A percentile compares a stretch with the other conserved stretches of the same genome.
These are phyloP conservation scores for Phragmatobia fuliginosa DNA, from an alignment of 2,888 invertebrate genomes.

Conservation along the genomic window DNA sequence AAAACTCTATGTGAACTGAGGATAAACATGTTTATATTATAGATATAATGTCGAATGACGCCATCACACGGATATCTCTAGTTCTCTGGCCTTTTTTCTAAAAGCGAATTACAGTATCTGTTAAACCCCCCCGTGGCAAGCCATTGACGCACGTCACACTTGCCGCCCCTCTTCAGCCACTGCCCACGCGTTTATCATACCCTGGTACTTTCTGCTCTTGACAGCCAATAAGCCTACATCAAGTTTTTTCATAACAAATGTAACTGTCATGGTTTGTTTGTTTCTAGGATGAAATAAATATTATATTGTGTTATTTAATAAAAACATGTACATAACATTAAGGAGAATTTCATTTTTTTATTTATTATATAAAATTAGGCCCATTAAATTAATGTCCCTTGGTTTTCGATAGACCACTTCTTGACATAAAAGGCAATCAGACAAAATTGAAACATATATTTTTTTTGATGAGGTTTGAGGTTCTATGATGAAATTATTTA, in stretches of 20 bases:
- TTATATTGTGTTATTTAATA: not conserved
- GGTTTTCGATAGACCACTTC: too few species aligned
- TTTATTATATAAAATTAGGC: not conserved
- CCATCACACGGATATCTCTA: not conserved
- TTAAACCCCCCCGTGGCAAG: constrained; percentile 42
- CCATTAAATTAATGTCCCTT: not conserved
- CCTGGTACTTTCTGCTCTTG: constrained; percentile 66
- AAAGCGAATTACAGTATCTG: constrained; percentile 27
- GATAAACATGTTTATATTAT: not conserved
- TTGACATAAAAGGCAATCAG: not conserved
- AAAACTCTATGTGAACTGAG: not conserved
- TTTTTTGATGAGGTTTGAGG: too few species aligned
- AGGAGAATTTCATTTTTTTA: not conserved
- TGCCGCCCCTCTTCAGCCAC: constrained; percentile 41
- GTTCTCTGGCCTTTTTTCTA: constrained; percentile 15
- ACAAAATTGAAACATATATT: not conserved
- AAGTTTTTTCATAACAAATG: constrained; percentile 21
- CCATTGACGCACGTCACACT: constrained; percentile 58
- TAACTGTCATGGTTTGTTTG: constrained; percentile 1
- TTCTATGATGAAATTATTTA: too few species aligned
- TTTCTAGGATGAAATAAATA: constrained; percentile 7
- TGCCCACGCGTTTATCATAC: constrained; percentile 50
- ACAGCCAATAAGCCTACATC: constrained; percentile 62
- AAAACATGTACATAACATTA: not conserved
- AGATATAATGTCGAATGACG: not conserved